These are phyloP conservation scores for Coenonympha arcania DNA, from an alignment of 2,888 invertebrate genomes.

Conservation along the genomic window DNA sequence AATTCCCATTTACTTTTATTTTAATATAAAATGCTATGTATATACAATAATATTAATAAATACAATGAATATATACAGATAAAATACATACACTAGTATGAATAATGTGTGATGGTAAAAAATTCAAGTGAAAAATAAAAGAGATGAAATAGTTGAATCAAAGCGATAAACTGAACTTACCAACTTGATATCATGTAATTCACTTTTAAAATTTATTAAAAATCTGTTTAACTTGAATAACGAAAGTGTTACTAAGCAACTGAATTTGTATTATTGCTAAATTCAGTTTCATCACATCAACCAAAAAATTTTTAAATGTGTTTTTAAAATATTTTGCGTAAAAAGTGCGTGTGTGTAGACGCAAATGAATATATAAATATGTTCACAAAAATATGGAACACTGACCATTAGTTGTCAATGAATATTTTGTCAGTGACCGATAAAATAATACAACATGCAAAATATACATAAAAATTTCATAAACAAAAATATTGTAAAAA, in stretches of 20 bases:
- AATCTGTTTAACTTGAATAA: background rate
- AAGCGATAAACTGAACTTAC: background rate
- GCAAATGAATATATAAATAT: slow-evolving; percentile 30
- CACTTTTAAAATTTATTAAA: background rate
- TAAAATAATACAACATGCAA: slow-evolving; percentile 46
- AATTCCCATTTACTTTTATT: no score
- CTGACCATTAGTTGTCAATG: slow-evolving; percentile 10
- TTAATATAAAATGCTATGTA: no score
- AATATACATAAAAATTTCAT: slow-evolving; percentile 37
- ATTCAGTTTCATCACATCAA: background rate
- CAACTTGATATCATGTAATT: background rate
- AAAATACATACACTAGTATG: no score
- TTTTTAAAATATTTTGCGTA: background rate
- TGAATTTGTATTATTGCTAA: background rate
- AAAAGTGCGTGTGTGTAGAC: slow-evolving; percentile 19
- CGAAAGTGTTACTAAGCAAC: no score
- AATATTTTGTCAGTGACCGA: slow-evolving; percentile 12
- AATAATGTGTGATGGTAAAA: no score
- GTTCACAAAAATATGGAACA: slow-evolving; percentile 30
- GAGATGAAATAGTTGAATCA: background rate
- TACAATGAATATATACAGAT: no score
- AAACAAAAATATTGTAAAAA: slow-evolving; percentile 37
- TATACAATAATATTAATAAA: no score
- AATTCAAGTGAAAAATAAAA: no score
- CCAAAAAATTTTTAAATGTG: background rate